phyloP scores from a whole-genome alignment of 2,888 invertebrate genomes.

The Bhutanitis thaidina region DNA sequence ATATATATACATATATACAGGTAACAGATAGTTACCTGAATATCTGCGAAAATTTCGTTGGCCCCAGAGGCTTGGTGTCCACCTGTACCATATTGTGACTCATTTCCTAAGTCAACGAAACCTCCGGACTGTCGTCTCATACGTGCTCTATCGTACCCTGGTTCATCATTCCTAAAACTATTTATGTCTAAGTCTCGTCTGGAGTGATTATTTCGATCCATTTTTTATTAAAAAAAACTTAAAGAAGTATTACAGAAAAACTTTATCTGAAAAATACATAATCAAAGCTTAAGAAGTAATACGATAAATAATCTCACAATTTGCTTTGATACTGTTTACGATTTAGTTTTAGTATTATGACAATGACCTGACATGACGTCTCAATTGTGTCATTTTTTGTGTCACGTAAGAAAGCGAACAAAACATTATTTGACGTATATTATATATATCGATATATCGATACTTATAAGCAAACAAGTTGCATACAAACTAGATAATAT shows the following conservation, averaged over 20 bases:
- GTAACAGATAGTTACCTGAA: slow-evolving; percentile 82
- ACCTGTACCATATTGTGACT: slow-evolving; percentile 87
- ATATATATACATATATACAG: too few species aligned
- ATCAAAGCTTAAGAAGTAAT: too few species aligned
- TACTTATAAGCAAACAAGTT: too few species aligned
- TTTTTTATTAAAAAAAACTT: slow-evolving; percentile 30
- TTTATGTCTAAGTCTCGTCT: slow-evolving; percentile 63
- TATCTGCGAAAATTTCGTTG: slow-evolving; percentile 94
- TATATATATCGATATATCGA: too few species aligned
- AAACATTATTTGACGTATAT: too few species aligned
- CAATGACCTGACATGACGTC: too few species aligned
- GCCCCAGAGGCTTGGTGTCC: slow-evolving; percentile 92
- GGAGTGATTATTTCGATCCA: slow-evolving; percentile 60
- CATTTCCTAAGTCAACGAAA: slow-evolving; percentile 87
- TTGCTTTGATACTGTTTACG: slow-evolving; percentile 6
- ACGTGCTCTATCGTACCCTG: slow-evolving; percentile 71
- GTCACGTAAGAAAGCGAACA: too few species aligned
- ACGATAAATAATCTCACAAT: slow-evolving; percentile 5
- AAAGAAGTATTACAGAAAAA: slow-evolving; percentile 22
- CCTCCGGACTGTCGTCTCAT: slow-evolving; percentile 84
- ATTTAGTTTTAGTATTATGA: neutral
- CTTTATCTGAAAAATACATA: slow-evolving; percentile 10
- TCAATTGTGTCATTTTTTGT: too few species aligned
- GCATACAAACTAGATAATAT: too few species aligned
- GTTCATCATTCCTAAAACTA: slow-evolving; percentile 68